Percentiles rank a stretch among this genome's conserved stretches.
Conservation (phyloP, 2,113 vertebrate species). For the Echinops telfairi region DNA sequence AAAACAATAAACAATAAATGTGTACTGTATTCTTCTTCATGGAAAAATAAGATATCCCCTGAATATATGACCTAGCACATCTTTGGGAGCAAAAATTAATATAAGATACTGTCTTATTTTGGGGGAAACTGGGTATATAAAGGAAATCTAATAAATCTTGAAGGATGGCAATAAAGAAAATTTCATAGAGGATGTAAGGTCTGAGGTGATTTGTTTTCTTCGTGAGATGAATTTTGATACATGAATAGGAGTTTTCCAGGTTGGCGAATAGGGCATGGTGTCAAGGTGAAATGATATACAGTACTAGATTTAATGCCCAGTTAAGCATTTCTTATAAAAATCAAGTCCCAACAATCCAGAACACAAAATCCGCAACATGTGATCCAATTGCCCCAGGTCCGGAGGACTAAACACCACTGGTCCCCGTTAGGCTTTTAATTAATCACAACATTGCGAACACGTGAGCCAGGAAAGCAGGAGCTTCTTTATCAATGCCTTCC, state of each 20-base stretch:
- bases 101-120: too few relatives aligned
- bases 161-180: not conserved
- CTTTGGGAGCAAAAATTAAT: too few relatives aligned
- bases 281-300: not conserved
- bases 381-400: not conserved
- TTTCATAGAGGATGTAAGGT: not conserved
- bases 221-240: not conserved
- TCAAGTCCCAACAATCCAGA: not conserved
- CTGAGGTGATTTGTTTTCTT: not conserved
- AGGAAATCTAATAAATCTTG: not conserved
- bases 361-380: not conserved
- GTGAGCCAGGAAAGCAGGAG: not conserved
- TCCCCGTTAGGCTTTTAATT: constrained; percentile 16
- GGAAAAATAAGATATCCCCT: too few relatives aligned
- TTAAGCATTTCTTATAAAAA: constrained; percentile 6
- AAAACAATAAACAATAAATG: too few relatives aligned
- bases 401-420: not conserved
- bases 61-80: too few relatives aligned
- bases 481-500: not conserved
- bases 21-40: too few relatives aligned
- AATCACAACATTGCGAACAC: not conserved
- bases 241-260: not conserved
- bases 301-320: not conserved
- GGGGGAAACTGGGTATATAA: too few relatives aligned
- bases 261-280: not conserved